These are phyloP conservation scores for Listronotus bonariensis DNA, from an alignment of 1,140 invertebrate species.

Conservation along the genomic window DNA sequence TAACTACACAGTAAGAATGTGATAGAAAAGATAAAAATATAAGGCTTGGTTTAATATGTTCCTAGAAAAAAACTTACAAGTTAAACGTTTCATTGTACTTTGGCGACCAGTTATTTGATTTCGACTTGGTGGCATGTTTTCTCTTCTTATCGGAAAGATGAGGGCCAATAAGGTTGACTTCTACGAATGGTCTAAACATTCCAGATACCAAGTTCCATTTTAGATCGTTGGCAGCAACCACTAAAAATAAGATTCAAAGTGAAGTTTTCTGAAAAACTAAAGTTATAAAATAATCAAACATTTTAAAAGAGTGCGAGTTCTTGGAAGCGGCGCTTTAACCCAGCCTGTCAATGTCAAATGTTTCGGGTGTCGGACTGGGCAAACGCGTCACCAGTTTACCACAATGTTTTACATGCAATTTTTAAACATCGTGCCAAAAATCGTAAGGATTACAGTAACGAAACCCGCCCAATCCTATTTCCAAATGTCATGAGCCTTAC, in stretches of 20 bases:
- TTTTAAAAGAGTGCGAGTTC: conserved; percentile 9
- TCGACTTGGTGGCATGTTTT: conserved; percentile 97
- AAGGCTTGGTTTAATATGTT: no score
- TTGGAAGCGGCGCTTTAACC: no score
- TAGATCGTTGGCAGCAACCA: conserved; percentile 96
- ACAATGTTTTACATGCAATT: no score
- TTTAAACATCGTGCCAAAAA: no score
- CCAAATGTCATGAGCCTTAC: no score
- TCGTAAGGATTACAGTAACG: no score
- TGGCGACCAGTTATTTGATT: conserved; percentile 97
- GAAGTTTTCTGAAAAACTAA: not conserved
- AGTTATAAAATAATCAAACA: not conserved
- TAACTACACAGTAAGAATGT: no score
- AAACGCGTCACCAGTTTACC: no score
- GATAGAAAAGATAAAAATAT: no score
- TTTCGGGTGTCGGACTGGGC: no score
- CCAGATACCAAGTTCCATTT: conserved; percentile 94
- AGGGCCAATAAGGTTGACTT: conserved; percentile 98
- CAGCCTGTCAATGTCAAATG: no score
- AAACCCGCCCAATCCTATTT: no score
- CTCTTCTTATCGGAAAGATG: conserved; percentile 97
- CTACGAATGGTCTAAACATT: conserved; percentile 98
- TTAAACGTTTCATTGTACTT: conserved; percentile 99
- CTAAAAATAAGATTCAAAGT: conserved; percentile 62
- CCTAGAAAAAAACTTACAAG: conserved; percentile 79